Evolutionary conservation across 2,888 invertebrate genomes (phyloP).

Genomic region (Galerucella pusilla): DNA sequence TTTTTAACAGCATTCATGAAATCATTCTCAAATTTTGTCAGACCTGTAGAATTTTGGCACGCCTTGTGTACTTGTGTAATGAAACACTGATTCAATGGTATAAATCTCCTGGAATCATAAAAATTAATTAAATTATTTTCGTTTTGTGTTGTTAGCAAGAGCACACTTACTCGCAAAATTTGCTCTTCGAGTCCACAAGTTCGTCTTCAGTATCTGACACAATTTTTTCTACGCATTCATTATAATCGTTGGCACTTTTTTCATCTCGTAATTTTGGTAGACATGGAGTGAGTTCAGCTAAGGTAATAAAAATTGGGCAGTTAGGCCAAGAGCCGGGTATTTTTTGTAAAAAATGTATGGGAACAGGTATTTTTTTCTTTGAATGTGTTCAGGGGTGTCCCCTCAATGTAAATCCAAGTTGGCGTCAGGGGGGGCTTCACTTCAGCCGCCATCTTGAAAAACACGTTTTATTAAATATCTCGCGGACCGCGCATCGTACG

Average conservation of each 20-base stretch:
- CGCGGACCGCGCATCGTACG: too few species aligned
- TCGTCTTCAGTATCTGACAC: neutral
- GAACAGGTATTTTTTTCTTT: too few species aligned
- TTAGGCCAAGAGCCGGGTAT: too few species aligned
- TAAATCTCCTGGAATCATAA: conserved; percentile 6
- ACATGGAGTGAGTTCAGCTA: conserved; percentile 13
- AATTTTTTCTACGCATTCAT: conserved; percentile 11
- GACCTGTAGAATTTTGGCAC: conserved; percentile 3
- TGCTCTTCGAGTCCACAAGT: conserved; percentile 9
- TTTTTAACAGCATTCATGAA: neutral
- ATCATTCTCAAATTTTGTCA: conserved; percentile 19
- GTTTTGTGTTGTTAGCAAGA: neutral
- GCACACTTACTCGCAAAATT: conserved; percentile 25
- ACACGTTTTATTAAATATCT: too few species aligned
- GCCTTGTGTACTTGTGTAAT: conserved; percentile 3
- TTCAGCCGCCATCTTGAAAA: too few species aligned
- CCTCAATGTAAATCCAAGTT: too few species aligned
- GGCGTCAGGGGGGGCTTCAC: too few species aligned
- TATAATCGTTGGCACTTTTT: conserved; percentile 1
- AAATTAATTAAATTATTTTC: neutral
- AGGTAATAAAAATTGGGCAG: neutral
- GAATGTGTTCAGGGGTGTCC: too few species aligned
- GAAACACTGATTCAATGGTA: conserved; percentile 12
- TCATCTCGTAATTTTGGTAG: conserved; percentile 13
- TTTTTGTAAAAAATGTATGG: too few species aligned